Percentiles rank a stretch among this genome's conserved stretches.
Evolutionary conservation across 2,797 vertebrate genomes (phyloP).

Genomic region (Stomatorhinus walkeri): DNA sequence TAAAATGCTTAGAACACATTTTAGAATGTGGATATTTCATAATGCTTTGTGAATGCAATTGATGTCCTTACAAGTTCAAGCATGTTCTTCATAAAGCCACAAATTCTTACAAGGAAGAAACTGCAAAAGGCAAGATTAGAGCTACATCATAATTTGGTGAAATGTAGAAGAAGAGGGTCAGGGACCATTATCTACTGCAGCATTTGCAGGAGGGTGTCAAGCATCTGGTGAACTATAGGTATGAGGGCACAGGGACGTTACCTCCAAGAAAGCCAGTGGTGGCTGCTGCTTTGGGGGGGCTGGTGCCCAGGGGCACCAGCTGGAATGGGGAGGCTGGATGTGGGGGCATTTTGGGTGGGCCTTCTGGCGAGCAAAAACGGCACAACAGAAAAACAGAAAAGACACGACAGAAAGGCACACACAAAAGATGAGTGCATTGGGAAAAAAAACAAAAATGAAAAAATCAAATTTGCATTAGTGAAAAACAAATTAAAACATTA

Average conservation of each 20-base stretch:
- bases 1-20: background rate
- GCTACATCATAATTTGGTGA: background rate
- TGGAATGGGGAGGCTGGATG: conserved; percentile 67
- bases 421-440: conserved; percentile 33
- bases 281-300: conserved; percentile 62
- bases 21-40: background rate
- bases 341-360: conserved; percentile 69
- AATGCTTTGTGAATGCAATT: background rate
- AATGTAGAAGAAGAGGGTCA: background rate
- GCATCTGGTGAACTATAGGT: background rate
- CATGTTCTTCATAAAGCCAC: background rate
- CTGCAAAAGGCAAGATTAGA: background rate
- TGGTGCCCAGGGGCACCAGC: conserved; percentile 67
- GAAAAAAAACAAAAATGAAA: conserved; percentile 30
- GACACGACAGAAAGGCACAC: conserved; percentile 33
- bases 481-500: background rate
- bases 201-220: background rate
- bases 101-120: background rate
- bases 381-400: conserved; percentile 57
- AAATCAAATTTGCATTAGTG: background rate
- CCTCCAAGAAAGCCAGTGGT: conserved; percentile 60
- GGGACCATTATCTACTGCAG: background rate
- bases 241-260: conserved; percentile 51
- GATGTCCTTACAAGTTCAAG: background rate
- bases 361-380: conserved; percentile 73